Evolutionary conservation across 2,797 vertebrate species (phyloP).

Genomic region (Helarctos malayanus): DNA sequence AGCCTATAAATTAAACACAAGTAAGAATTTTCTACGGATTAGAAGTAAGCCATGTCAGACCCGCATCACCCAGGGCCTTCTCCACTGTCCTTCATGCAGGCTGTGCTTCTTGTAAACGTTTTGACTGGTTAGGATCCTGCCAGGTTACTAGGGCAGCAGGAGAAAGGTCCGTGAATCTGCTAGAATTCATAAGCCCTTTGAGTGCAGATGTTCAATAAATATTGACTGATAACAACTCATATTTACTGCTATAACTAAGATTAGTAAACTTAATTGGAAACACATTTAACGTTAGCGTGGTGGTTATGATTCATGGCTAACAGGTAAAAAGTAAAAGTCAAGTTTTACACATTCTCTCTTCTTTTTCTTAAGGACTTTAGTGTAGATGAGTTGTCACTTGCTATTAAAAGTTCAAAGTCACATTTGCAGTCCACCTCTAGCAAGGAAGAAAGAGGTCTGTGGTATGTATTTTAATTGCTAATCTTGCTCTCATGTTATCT

Average conservation of each 20-base stretch:
- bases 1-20: neutral
- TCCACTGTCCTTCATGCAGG: neutral
- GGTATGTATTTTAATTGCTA: constrained; percentile 21
- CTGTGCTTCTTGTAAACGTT: too few species aligned
- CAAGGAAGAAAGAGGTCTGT: neutral
- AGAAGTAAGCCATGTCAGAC: neutral
- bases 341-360: neutral
- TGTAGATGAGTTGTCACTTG: neutral
- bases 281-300: neutral
- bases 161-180: neutral
- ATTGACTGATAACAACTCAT: neutral
- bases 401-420: constrained; percentile 41
- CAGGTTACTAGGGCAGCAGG: neutral
- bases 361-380: neutral
- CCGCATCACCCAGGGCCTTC: rapidly evolving
- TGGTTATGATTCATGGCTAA: neutral
- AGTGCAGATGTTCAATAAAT: neutral
- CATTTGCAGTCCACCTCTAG: neutral
- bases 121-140: neutral
- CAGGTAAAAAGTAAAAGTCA: neutral
- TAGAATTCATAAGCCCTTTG: neutral
- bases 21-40: neutral
- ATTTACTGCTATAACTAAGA: neutral
- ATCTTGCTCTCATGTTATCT: neutral
- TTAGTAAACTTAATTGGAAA: constrained; percentile 14